Base-by-base conservation (phyloP, 2,888 invertebrate species). In the Thalpophila matura region DNA sequence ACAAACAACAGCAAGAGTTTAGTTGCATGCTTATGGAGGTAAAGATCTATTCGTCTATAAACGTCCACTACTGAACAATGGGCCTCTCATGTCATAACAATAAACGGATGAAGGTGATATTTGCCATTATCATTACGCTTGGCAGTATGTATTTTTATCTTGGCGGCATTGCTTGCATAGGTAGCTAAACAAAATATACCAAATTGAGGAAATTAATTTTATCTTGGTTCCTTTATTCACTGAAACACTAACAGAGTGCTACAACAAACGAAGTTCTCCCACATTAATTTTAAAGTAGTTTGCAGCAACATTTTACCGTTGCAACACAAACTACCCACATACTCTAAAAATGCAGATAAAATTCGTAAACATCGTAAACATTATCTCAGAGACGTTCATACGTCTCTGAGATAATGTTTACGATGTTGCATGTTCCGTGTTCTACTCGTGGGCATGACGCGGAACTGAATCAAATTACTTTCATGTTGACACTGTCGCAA, bases 401-500 rank as follows among this genome's bases (percentile, higher is more conserved):
- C 43, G 37, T 43, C 42, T 49, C 40, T 6, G 14, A 58, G 51
- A 56, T 49, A 55, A 59, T 65, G 64, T 68, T 72, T 49, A 70
- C 63, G 53, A 53, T 51, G 57, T 51, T 69, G 65, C 69, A 70
- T 68, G 58, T 58, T 43, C 47, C 69, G 45, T 57, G 49, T 53
- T 58, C 27, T 54, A 46, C 58, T 50, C 47, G 50, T 22, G 42
- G 26, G 51, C 56, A 40, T 38, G 57, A 61, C 40, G 49, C 33
- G 20, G 37, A 55, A 59, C 62, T 42, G 61, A 69, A 79, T 79
- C 59, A 69, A 76, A 77, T 79, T 74, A 79, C 49, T 60, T 67
- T 63, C 42, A 9, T 76, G 68, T 69, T 77, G 74, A 76, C 74
- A 64, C 62, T 49, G 58, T 60, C 51, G 46, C 33, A 43, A 61